Evolutionary conservation across 2,113 vertebrate species (phyloP).

Genomic region (Melanocharis versteri): DNA sequence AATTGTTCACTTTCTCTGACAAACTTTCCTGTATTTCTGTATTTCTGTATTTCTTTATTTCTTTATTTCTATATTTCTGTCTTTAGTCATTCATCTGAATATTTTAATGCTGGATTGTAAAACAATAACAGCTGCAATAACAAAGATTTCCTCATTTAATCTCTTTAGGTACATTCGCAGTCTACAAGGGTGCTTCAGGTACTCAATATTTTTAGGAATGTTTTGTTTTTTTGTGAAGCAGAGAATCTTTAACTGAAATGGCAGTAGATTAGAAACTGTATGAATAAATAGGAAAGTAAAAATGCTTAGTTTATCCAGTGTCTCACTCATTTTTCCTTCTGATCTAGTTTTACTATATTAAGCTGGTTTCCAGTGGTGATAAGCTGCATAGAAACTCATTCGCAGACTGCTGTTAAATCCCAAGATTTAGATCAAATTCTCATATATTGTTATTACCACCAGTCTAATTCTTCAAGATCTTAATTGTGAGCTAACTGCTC

Average conservation of each 20-base stretch:
- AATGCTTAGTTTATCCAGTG: not conserved
- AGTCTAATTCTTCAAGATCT: not conserved
- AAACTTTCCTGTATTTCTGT: not conserved
- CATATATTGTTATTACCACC: not conserved
- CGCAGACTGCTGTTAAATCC: not conserved
- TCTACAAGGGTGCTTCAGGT: not conserved
- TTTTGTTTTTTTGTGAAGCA: not conserved
- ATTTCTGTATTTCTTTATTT: not conserved
- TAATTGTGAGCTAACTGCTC: constrained; percentile 53
- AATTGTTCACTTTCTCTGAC: not conserved
- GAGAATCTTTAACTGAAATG: not conserved
- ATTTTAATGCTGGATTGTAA: not conserved
- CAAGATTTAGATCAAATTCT: constrained; percentile 42
- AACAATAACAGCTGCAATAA: not conserved
- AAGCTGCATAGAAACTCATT: not conserved
- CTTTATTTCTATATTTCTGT: not conserved
- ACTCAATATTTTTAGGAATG: not conserved
- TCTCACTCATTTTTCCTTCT: not conserved
- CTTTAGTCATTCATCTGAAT: not conserved
- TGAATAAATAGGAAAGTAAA: not conserved
- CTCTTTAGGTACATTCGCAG: not conserved
- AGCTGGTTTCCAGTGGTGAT: not conserved
- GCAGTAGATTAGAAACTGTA: not conserved
- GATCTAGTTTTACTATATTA: not conserved
- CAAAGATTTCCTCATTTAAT: not conserved